A percentile compares a stretch with the other conserved stretches of the same genome.
Conservation (phyloP, 2,888 invertebrate genomes). For the Athripsodes cinereus region DNA sequence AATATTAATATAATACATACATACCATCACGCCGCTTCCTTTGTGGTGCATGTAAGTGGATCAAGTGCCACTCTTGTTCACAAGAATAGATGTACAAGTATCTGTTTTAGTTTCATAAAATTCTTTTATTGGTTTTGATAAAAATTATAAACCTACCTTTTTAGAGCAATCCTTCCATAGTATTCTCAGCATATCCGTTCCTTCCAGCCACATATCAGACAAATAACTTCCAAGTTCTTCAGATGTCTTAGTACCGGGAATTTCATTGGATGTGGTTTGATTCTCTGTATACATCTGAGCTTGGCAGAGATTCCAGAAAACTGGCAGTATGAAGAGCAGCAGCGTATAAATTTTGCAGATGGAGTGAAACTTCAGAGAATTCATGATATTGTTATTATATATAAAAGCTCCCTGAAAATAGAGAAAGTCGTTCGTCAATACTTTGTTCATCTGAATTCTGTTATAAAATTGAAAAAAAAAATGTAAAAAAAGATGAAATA, state of each 20-base stretch:
- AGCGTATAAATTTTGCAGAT: neutral
- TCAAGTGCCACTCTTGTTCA: too few species aligned
- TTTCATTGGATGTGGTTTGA: neutral
- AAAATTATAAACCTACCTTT: conserved; percentile 35
- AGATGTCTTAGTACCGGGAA: neutral
- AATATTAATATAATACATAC: too few species aligned
- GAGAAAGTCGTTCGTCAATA: too few species aligned
- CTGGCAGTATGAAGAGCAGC: neutral
- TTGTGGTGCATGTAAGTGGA: too few species aligned
- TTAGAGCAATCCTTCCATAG: conserved; percentile 49
- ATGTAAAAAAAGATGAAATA: too few species aligned
- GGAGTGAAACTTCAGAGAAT: neutral
- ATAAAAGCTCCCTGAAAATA: neutral
- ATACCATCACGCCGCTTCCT: too few species aligned
- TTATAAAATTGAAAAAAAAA: too few species aligned
- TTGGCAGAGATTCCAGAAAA: neutral
- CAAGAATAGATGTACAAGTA: too few species aligned
- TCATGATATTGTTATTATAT: neutral
- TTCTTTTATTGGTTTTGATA: too few species aligned
- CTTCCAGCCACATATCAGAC: conserved; percentile 48
- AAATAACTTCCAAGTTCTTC: conserved; percentile 31
- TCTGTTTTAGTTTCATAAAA: too few species aligned
- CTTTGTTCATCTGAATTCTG: too few species aligned
- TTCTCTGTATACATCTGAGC: neutral
- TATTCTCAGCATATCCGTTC: conserved; percentile 41